Base-by-base conservation (phyloP, 2,888 invertebrate species). In the Syrphus vitripennis region DNA sequence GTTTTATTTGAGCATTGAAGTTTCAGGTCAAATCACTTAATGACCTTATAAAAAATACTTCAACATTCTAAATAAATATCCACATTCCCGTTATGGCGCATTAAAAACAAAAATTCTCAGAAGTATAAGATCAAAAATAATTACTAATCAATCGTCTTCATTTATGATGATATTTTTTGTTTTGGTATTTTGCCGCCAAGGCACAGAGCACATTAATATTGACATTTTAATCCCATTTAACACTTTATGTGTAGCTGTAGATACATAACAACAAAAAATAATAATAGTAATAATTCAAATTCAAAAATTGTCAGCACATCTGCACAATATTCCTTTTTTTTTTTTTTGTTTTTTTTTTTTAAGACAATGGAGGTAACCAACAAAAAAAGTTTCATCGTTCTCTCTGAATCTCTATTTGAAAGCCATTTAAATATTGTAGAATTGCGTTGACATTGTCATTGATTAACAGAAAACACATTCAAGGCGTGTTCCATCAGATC, bases 401-500 rank as follows among this genome's bases (percentile, higher is more conserved):
- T 50, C 3, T 24, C 21, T 2, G 14, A 16, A 10, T 26, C 10
- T 4, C 10, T 9, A 48, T 48, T 7, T 48, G 12, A 65, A 31
- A 65, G 45, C 45, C 48, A 67, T 67, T 67, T 21, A 50, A 45
- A 31, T 65, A 26, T 5, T 53, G 2, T 14, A 29, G 42, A 10
- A 65, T 65, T 48, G n/a, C 34, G 50, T 37, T 67, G 67, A 65
- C 65, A 48, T 24, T 50, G 67, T 67, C 67, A 67, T 50, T 67
- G 48, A 67, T 50, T 48, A 50, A 50, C 14, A 10, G 67, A 67
- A 37, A 61, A 67, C 50, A 67, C 10, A 50, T 67, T 67, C 24
- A 50, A 67, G 67, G 67, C 50, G 67, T 67, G 67, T 50, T 67
- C 67, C 67, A 59, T 59, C 59, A 34, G 59, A 34, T 57, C 57